Evolutionary conservation across 2,113 vertebrate species (phyloP), one percentile per base, ranked within the genome.

Genomic region (Thalassoma bifasciatum): DNA sequence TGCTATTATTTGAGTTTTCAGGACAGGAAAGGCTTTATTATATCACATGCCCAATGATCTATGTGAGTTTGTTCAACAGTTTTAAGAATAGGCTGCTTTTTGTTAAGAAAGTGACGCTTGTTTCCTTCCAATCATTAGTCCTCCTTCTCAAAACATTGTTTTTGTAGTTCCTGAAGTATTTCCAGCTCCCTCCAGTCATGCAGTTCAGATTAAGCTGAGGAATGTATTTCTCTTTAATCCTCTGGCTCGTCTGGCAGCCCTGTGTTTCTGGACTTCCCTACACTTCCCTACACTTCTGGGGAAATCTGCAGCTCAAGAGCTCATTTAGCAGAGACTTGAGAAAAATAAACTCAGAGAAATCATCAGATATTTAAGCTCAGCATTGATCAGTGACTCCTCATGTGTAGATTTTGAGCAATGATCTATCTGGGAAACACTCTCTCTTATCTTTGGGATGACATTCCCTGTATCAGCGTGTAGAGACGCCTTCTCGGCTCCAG

Each of bases 141-240:
- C 54, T 49, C 17, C 26, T 11, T 24, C 36, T 30, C 50, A 68
- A 69, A 81, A 75, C 54, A 34, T 56, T 66, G 50, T 79, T 46
- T 58, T 74, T 57, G 74, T 46, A n/a, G 62, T 60, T 72, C 22
- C 54, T 76, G 59, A 89, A 81, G 60, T 49, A 52, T 71, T 86
- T 79, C 59, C 65, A 79, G 68, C 76, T 67, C 50, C 67, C 71
- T 79, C 63, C 53, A 87, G 91, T 93, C 92, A 93, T 89, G 86
- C 86, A 86, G 86, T 66, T 67, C 53, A 86, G 91, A 92, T 93
- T 94, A 93, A 42, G 44, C 83, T 57, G 61, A 75, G 88, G 86
- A 87, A 92, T 93, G 86, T 66, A 26, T 89, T 79, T 75, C 72
- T 67, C 23, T 77, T 73, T 90, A 93, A 93, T 92, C 81, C 86